phyloP scores from a whole-genome alignment of 2,888 invertebrate genomes.

The Amiota minor region DNA sequence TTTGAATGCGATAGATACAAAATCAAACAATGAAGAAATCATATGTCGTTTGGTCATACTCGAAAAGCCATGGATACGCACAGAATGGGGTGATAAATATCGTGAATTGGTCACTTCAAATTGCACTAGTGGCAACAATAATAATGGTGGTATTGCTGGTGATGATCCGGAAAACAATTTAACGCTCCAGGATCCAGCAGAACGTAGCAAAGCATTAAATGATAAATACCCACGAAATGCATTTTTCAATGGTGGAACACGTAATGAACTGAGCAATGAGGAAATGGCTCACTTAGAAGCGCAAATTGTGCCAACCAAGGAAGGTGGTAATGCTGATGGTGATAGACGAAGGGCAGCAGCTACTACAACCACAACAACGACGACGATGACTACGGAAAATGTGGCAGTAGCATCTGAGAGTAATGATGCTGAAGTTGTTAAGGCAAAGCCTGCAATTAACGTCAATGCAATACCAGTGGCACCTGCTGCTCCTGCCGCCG shows the following conservation, averaged over 20 bases:
- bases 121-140: constrained; percentile 74
- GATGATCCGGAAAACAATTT: constrained; percentile 11
- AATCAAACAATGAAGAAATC: constrained; percentile 64
- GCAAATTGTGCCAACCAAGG: constrained; percentile 62
- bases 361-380: constrained; percentile 27
- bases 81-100: constrained; percentile 76
- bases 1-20: constrained; percentile 67
- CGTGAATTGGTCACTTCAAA: constrained; percentile 79
- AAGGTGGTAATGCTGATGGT: neutral
- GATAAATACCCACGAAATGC: constrained; percentile 70
- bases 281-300: constrained; percentile 68
- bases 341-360: constrained; percentile 44
- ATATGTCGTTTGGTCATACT: constrained; percentile 78
- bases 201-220: constrained; percentile 55
- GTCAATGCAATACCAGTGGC: constrained; percentile 12
- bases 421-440: constrained; percentile 31
- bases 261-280: constrained; percentile 66
- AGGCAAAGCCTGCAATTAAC: constrained; percentile 32
- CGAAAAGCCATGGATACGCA: constrained; percentile 80
- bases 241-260: constrained; percentile 67
- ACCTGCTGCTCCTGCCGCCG: constrained; percentile 8
- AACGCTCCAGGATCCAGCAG: constrained; percentile 42
- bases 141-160: constrained; percentile 62
- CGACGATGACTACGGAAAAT: constrained; percentile 34
- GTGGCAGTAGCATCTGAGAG: constrained; percentile 49